Percentiles rank a stretch among this genome's conserved stretches.
These are phyloP conservation scores for Cetonia aurata DNA, from an alignment of 2,888 invertebrate species.

Conservation along the genomic window DNA sequence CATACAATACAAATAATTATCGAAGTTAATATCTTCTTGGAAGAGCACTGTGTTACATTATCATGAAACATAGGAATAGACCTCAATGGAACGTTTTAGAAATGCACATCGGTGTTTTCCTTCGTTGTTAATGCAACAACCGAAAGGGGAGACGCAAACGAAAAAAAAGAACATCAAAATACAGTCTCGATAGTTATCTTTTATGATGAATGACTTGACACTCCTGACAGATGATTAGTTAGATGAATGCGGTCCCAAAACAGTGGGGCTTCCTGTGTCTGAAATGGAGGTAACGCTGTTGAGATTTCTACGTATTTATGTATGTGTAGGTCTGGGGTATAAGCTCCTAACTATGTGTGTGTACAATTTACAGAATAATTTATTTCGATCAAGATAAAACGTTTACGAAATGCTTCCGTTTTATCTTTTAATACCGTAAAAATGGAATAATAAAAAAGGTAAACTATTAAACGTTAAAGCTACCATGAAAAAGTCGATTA, in stretches of 20 bases:
- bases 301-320: constrained; percentile 1
- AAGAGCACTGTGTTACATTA: neutral
- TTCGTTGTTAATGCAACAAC: constrained; percentile 43
- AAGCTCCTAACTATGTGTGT: constrained; percentile 5
- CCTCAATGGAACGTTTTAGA: constrained; percentile 11
- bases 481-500: too few species aligned
- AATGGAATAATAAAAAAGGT: too few species aligned
- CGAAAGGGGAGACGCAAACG: constrained; percentile 14
- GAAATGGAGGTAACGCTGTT: neutral
- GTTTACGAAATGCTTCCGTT: constrained; percentile 10
- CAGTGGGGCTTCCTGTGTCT: constrained; percentile 44
- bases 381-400: constrained; percentile 28
- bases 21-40: too few species aligned
- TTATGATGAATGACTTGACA: constrained; percentile 56
- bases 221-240: constrained; percentile 56
- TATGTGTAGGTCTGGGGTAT: neutral
- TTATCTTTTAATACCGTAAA: too few species aligned
- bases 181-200: constrained; percentile 53
- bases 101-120: constrained; percentile 4
- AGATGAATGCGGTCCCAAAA: constrained; percentile 47
- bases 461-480: too few species aligned
- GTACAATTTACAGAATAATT: constrained; percentile 34
- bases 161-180: constrained; percentile 43
- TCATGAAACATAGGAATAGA: constrained; percentile 6
- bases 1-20: too few species aligned